phyloP scores from a whole-genome alignment of 2,797 vertebrate genomes.

The Aulostomus chinensis region DNA sequence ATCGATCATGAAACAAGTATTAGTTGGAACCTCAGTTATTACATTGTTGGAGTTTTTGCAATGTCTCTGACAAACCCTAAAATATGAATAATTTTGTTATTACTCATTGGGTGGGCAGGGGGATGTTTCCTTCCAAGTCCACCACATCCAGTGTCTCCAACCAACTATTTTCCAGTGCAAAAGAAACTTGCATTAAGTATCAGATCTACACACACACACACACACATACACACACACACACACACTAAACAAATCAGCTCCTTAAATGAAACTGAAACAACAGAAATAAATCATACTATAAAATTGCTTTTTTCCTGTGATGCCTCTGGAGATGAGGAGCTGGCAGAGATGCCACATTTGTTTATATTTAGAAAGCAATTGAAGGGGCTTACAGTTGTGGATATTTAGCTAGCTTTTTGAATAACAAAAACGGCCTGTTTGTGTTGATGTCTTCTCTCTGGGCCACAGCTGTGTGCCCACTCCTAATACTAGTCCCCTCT shows the following conservation, averaged over 20 bases:
- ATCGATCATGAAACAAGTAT: neutral
- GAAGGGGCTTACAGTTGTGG: slow-evolving; percentile 46
- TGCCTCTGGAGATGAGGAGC: slow-evolving; percentile 39
- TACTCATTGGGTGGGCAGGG: slow-evolving; percentile 12
- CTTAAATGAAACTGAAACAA: slow-evolving; percentile 17
- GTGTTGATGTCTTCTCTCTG: slow-evolving; percentile 28
- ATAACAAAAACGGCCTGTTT: slow-evolving; percentile 56
- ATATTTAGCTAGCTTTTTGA: slow-evolving; percentile 64
- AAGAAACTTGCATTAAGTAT: slow-evolving; percentile 16
- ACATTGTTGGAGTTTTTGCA: neutral
- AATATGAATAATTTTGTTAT: neutral
- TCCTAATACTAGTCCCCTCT: slow-evolving; percentile 22
- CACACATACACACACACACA: neutral
- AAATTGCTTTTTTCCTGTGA: slow-evolving; percentile 19
- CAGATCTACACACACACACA: neutral
- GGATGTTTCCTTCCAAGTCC: slow-evolving; percentile 4
- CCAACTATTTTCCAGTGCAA: slow-evolving; percentile 8
- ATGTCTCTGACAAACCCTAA: neutral
- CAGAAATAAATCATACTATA: slow-evolving; percentile 29
- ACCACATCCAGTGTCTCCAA: slow-evolving; percentile 4
- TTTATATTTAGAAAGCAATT: slow-evolving; percentile 67
- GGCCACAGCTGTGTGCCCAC: neutral
- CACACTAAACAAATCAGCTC: neutral
- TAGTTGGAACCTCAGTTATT: neutral
- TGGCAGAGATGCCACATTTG: slow-evolving; percentile 48